These are phyloP conservation scores for Sphaeramia orbicularis DNA, from an alignment of 2,797 vertebrate species.

Conservation along the genomic window DNA sequence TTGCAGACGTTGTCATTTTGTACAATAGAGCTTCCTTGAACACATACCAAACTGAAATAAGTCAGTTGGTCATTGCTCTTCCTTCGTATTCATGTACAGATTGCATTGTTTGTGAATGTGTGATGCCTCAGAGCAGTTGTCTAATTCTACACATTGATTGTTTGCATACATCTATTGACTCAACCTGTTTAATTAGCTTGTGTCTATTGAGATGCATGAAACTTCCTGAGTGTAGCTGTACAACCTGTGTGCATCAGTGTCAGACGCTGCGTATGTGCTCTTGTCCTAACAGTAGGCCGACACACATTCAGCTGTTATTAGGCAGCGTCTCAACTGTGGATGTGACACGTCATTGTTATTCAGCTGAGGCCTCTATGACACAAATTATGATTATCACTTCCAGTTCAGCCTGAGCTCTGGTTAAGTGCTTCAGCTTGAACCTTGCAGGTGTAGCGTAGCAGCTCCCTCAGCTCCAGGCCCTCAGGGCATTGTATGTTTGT, in stretches of 20 bases:
- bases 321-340: slow-evolving; percentile 18
- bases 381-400: slow-evolving; percentile 49
- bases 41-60: too few relatives aligned
- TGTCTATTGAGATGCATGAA: slow-evolving; percentile 17
- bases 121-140: not conserved
- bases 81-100: too few relatives aligned
- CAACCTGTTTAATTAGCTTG: slow-evolving; percentile 47
- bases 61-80: not conserved
- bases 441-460: slow-evolving; percentile 56
- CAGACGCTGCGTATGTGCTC: slow-evolving; percentile 18
- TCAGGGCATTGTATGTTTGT: slow-evolving; percentile 24
- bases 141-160: slow-evolving; percentile 39
- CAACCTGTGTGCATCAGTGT: slow-evolving; percentile 11
- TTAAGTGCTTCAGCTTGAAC: slow-evolving; percentile 61
- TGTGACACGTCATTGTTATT: slow-evolving; percentile 41
- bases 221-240: slow-evolving; percentile 19
- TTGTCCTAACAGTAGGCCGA: not conserved
- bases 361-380: slow-evolving; percentile 31
- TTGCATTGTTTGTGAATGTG: not conserved
- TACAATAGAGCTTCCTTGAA: not conserved
- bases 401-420: slow-evolving; percentile 47
- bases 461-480: slow-evolving; percentile 36
- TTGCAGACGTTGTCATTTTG: not conserved
- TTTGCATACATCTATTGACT: slow-evolving; percentile 38
- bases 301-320: slow-evolving; percentile 26